Percentiles rank a stretch among this genome's conserved stretches.
These are phyloP conservation scores for Synergus japonicus DNA, from an alignment of 2,888 invertebrate species.

Conservation along the genomic window DNA sequence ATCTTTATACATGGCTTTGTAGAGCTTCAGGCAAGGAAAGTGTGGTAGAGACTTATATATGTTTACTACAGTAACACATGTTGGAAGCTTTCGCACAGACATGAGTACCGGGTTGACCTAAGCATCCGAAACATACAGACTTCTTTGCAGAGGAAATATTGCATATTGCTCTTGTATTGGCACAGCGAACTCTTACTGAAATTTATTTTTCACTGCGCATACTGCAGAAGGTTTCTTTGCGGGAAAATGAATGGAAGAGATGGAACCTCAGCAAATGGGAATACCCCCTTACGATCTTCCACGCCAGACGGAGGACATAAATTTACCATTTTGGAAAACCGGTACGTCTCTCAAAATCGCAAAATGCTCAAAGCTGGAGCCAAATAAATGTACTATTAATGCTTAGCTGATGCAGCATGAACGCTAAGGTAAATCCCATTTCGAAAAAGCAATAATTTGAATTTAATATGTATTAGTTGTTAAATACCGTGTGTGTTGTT, in stretches of 20 bases:
- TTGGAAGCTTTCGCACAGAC: not conserved
- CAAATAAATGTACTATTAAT: constrained; percentile 12
- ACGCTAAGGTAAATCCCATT: not conserved
- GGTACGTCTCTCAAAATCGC: not conserved
- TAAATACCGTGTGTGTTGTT: not conserved
- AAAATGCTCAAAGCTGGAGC: not conserved
- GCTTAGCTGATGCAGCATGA: not conserved
- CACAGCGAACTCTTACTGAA: constrained; percentile 22
- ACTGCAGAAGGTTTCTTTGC: constrained; percentile 29
- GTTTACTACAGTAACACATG: not conserved
- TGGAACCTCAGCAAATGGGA: not conserved
- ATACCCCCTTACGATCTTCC: constrained; percentile 16
- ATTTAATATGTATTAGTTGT: not conserved
- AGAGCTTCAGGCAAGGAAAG: no score
- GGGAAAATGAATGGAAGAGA: constrained; percentile 19
- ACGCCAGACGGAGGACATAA: constrained; percentile 9
- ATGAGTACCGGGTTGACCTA: no score
- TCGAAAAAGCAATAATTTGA: not conserved
- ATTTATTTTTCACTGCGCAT: constrained; percentile 32
- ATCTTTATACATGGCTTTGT: no score
- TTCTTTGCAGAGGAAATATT: constrained; percentile 6
- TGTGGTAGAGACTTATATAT: no score
- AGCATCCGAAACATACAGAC: no score
- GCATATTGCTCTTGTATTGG: constrained; percentile 8
- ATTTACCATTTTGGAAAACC: constrained; percentile 29